phyloP scores from a whole-genome alignment of 2,113 vertebrate species.

The Passer domesticus region DNA sequence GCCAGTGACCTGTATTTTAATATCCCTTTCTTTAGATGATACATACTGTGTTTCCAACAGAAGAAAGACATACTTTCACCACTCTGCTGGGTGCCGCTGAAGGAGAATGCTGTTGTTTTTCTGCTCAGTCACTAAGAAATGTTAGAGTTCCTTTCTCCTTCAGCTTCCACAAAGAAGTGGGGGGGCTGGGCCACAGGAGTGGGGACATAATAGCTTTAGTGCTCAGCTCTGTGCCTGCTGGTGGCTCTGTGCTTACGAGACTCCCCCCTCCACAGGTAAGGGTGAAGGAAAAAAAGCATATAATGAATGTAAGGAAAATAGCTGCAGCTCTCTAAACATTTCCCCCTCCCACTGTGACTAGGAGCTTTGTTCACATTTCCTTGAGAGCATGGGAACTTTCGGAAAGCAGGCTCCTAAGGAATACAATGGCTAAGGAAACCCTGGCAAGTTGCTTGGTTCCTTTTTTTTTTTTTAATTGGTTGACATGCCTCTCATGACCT shows the following conservation, averaged over 20 bases:
- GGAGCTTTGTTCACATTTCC: background rate
- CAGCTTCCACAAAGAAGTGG: background rate
- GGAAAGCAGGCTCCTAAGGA: background rate
- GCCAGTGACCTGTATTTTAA: background rate
- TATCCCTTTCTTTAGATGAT: background rate
- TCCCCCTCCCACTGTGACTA: background rate
- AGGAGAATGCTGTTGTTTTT: background rate
- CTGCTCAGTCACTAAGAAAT: background rate
- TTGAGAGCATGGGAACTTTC: background rate
- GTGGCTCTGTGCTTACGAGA: background rate
- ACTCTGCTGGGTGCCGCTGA: background rate
- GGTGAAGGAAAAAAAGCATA: background rate
- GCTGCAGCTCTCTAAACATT: background rate
- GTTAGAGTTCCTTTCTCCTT: background rate
- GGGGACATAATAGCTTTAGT: background rate
- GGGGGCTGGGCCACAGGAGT: background rate
- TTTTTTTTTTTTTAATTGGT: background rate
- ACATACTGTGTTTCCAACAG: background rate
- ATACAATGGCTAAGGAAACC: background rate
- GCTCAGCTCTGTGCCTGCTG: background rate
- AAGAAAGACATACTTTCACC: background rate
- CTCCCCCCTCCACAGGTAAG: background rate
- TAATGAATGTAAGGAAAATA: constrained; percentile 13
- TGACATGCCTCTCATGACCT: background rate
- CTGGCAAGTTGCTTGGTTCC: background rate